Evolutionary conservation across 2,797 vertebrate genomes (phyloP).

Genomic region (Etheostoma nigrum): DNA sequence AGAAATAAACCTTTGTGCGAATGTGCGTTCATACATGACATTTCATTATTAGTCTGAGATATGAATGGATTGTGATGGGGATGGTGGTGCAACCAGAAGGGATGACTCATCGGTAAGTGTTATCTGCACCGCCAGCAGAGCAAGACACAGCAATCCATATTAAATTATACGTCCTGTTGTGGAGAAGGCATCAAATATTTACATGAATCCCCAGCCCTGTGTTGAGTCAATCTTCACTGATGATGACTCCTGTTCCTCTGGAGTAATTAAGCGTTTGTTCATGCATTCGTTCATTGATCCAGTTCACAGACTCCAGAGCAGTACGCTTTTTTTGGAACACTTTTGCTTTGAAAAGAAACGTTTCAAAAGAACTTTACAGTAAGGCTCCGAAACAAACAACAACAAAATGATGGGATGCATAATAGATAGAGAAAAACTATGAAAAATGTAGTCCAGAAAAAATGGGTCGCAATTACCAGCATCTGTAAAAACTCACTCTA

Average conservation of each 20-base stretch:
- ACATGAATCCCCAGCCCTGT: conserved; percentile 36
- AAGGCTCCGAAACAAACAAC: neutral
- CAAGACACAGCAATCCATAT: conserved; percentile 45
- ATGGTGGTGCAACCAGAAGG: conserved; percentile 29
- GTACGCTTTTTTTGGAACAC: neutral
- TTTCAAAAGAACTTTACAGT: neutral
- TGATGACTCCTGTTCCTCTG: conserved; percentile 24
- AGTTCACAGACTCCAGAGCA: neutral
- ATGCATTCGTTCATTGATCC: conserved; percentile 3
- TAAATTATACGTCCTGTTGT: conserved; percentile 64
- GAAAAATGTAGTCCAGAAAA: neutral
- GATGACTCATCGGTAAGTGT: conserved; percentile 58
- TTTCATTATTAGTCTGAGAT: conserved; percentile 36
- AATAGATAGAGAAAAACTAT: neutral
- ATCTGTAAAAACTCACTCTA: neutral
- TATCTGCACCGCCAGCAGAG: conserved; percentile 55
- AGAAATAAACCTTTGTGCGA: conserved; percentile 2
- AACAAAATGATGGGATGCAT: neutral
- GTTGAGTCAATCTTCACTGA: conserved; percentile 22
- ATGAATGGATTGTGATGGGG: conserved; percentile 40
- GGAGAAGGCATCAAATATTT: conserved; percentile 55
- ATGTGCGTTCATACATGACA: conserved; percentile 21
- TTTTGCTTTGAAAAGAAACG: neutral
- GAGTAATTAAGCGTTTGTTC: conserved; percentile 36
- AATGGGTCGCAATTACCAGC: neutral